These are phyloP conservation scores for Drymodes brunneopygia DNA, from an alignment of 2,113 vertebrate genomes.

Conservation along the genomic window DNA sequence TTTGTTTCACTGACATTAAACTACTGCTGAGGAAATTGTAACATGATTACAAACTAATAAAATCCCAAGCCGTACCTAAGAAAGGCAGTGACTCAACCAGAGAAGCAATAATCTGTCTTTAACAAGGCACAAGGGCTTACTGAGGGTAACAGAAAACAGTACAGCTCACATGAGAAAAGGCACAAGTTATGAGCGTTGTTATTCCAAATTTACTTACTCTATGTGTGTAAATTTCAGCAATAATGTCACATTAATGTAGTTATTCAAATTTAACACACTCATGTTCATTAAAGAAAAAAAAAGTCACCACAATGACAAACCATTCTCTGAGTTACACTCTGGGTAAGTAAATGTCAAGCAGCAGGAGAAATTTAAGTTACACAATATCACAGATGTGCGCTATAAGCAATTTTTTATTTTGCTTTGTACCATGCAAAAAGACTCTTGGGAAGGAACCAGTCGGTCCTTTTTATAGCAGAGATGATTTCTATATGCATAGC, in stretches of 20 bases:
- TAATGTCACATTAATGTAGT: neutral
- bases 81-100: neutral
- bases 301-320: neutral
- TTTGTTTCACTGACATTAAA: neutral
- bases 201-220: neutral
- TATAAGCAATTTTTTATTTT: neutral
- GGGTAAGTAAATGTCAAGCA: constrained; percentile 17
- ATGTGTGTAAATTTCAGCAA: neutral
- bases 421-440: neutral
- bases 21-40: neutral
- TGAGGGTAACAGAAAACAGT: neutral
- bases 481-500: constrained; percentile 1
- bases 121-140: neutral
- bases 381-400: neutral
- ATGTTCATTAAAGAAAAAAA: neutral
- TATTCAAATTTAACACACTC: constrained; percentile 20
- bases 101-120: neutral
- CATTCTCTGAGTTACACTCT: neutral
- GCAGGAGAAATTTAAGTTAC: constrained; percentile 10
- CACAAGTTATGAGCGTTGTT: neutral
- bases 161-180: neutral
- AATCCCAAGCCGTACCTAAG: neutral
- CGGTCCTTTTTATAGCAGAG: neutral
- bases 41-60: neutral
- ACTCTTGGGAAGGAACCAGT: neutral